phyloP scores from a whole-genome alignment of 2,113 vertebrate genomes.

The Emydura subglobosa region DNA sequence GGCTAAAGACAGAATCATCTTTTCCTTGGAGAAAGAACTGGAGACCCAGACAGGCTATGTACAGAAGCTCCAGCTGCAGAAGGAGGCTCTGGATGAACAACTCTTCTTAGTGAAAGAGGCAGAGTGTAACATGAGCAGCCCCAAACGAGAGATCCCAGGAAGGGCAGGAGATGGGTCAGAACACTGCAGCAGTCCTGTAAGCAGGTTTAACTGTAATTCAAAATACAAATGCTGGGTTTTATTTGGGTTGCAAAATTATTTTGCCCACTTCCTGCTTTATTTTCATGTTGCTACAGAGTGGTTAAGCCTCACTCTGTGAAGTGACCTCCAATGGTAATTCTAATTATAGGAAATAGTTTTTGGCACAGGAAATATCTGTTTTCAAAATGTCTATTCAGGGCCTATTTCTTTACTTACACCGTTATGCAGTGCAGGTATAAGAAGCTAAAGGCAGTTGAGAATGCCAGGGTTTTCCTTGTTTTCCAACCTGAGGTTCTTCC shows the following conservation, averaged over 20 bases:
- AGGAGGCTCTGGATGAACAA: constrained; percentile 96
- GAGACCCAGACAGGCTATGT: constrained; percentile 91
- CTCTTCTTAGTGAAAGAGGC: constrained; percentile 97
- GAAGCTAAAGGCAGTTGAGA: neutral
- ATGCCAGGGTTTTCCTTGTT: neutral
- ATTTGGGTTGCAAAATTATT: neutral
- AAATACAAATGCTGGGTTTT: neutral
- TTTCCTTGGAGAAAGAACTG: constrained; percentile 95
- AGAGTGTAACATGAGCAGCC: constrained; percentile 96
- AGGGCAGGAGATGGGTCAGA: constrained; percentile 95
- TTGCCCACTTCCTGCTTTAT: neutral
- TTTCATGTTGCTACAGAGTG: constrained; percentile 12
- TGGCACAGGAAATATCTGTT: neutral
- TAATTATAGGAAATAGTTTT: neutral
- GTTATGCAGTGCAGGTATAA: neutral
- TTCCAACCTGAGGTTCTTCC: neutral
- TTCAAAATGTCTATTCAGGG: neutral
- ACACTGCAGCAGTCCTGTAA: constrained; percentile 96
- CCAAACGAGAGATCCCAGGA: constrained; percentile 96
- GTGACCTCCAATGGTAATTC: neutral
- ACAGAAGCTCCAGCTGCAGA: constrained; percentile 96
- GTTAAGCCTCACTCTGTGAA: neutral
- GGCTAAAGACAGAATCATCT: constrained; percentile 96
- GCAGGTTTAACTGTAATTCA: constrained; percentile 51
- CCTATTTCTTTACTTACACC: neutral